These are phyloP conservation scores for Suillia variegata DNA, from an alignment of 2,888 invertebrate genomes.

Conservation along the genomic window DNA sequence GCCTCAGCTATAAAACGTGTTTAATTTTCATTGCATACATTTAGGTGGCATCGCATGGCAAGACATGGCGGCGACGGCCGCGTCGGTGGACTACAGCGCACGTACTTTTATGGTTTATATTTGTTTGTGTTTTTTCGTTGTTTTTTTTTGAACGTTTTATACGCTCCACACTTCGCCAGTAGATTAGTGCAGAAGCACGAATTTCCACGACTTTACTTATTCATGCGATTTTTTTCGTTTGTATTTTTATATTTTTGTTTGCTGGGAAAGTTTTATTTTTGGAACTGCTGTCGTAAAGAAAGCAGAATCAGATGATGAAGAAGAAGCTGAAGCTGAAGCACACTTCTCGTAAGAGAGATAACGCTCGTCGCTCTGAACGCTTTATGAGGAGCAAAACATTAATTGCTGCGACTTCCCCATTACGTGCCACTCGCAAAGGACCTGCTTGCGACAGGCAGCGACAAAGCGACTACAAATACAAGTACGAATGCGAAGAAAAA, in stretches of 20 bases:
- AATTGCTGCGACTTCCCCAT: constrained; percentile 11
- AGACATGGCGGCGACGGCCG: too few relatives aligned
- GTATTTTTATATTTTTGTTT: not conserved
- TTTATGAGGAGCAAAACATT: constrained; percentile 5
- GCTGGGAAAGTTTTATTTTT: not conserved
- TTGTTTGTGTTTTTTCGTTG: not conserved
- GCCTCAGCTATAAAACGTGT: too few relatives aligned
- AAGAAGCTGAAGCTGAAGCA: not conserved
- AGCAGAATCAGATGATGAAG: not conserved
- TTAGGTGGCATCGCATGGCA: not conserved
- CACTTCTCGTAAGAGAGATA: not conserved
- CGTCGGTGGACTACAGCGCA: not conserved
- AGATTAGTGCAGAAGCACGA: constrained; percentile 12
- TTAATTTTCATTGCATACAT: constrained; percentile 10
- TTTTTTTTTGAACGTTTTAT: not conserved
- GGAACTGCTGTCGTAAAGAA: not conserved
- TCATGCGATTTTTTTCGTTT: not conserved
- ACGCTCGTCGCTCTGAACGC: not conserved
- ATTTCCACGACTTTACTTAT: not conserved
- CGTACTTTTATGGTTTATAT: not conserved
- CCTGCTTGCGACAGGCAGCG: not conserved
- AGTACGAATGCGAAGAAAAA: not conserved
- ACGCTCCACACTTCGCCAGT: not conserved
- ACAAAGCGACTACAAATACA: not conserved
- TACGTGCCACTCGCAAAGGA: not conserved